Evolutionary conservation across 30 jellyfish, hydroid and myxozoan genomes (phyloP), one percentile per base, ranked within the genome.

Genomic region (Phacellophora camtschatica): DNA sequence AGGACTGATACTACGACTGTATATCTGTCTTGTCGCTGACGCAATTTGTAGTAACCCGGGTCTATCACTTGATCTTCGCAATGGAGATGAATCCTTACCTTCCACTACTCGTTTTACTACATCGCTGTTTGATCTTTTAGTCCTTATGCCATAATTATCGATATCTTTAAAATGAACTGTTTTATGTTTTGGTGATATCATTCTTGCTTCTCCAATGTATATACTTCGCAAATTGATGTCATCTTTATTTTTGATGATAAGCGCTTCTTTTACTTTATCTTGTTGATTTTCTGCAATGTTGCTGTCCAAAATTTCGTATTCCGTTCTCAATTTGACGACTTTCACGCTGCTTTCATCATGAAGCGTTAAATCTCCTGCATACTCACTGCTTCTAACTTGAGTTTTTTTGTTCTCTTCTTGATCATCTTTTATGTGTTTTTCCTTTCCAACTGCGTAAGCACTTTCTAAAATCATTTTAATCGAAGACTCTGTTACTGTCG

Each of bases 141-240:
- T 35, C 0, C 67, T 63, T 2, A 19, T 22, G 1, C 30, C 13
- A 20, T 56, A 16, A 28, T 39, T 27, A 11, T n/a, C 77, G 12
- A 19, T 11, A 6, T n/a, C 19, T 29, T 15, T 19, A 24, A 73
- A 53, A 34, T 73, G 74, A 30, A 51, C 74, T 33, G 42, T 61
- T 31, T 33, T 50, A 16, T 39, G 65, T 20, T 53, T 73, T 30
- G 86, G 75, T 12, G 86, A 49, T 0, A 73, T 73, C 3, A 73
- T 73, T 32, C 86, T 73, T 18, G 76, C 64, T 20, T 73, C 86
- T 32, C 76, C 86, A 1, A 73, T 12, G 4, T 74, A 73, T 13
- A 73, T 30, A 5, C 43, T 46, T 53, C 66, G n/a, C 48, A 23
- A 31, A 12, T 25, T 39, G 12, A 1, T 18, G 10, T 36, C 61